phyloP scores from a whole-genome alignment of 2,888 invertebrate species.

The Galerucella pusilla region DNA sequence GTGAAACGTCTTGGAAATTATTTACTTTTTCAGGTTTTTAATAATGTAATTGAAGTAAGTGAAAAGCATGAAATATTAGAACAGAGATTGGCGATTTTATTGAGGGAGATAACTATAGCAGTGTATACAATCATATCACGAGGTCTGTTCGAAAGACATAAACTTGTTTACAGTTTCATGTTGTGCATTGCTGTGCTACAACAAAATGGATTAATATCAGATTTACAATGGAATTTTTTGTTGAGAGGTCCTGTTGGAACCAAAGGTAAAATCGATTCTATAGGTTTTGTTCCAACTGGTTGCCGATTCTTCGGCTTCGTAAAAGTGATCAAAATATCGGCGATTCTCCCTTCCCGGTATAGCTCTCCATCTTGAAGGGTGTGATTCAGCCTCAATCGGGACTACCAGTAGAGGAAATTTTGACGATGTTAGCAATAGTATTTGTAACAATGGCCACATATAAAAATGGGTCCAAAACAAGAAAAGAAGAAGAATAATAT shows the following conservation, averaged over 20 bases:
- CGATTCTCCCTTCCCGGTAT: too few relatives aligned
- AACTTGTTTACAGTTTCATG: constrained; percentile 88
- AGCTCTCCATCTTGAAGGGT: too few relatives aligned
- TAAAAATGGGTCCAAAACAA: too few relatives aligned
- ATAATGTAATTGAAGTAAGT: constrained; percentile 81
- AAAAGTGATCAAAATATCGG: too few relatives aligned
- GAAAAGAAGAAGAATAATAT: too few relatives aligned
- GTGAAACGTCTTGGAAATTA: background rate
- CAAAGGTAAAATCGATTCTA: constrained; percentile 54
- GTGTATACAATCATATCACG: constrained; percentile 90
- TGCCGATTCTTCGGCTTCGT: too few relatives aligned
- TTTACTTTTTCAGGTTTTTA: constrained; percentile 74
- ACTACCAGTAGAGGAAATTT: too few relatives aligned
- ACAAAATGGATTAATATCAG: constrained; percentile 71
- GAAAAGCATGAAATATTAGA: constrained; percentile 76
- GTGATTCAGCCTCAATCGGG: too few relatives aligned
- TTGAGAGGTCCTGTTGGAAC: constrained; percentile 78
- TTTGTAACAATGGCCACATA: too few relatives aligned
- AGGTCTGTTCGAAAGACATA: constrained; percentile 91
- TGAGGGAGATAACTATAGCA: constrained; percentile 81
- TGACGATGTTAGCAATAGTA: too few relatives aligned
- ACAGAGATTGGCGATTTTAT: constrained; percentile 75
- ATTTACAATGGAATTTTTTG: constrained; percentile 81
- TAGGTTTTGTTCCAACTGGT: too few relatives aligned
- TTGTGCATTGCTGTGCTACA: constrained; percentile 81